These are phyloP conservation scores for Barypeithes pellucidus DNA, from an alignment of 2,888 invertebrate genomes.

Conservation along the genomic window DNA sequence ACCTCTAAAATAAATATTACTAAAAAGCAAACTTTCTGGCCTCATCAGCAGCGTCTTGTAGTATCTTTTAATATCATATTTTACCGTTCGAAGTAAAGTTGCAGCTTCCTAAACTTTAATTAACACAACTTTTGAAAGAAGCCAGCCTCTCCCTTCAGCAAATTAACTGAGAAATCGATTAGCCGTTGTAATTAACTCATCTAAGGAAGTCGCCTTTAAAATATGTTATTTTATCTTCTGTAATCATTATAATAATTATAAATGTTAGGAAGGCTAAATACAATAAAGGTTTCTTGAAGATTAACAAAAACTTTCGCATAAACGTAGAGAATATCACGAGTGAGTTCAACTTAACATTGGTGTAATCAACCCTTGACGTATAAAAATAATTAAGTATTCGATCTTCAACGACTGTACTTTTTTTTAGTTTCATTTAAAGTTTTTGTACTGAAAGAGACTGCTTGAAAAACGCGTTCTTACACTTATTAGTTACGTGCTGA, in stretches of 20 bases:
- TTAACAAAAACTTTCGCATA: background rate
- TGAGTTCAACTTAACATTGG: too few species aligned
- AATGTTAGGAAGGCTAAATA: background rate
- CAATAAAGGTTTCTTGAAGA: background rate
- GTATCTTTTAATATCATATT: conserved; percentile 13
- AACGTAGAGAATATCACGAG: too few species aligned
- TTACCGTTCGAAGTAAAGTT: conserved; percentile 17
- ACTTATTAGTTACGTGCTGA: conserved; percentile 13
- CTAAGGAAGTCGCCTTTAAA: conserved; percentile 31
- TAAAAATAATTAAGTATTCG: too few species aligned
- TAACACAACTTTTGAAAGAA: conserved; percentile 39
- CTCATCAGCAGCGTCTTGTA: background rate
- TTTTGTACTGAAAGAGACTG: background rate
- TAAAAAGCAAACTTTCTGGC: background rate
- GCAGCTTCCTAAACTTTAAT: conserved; percentile 34
- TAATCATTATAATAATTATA: conserved; percentile 2
- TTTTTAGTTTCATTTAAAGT: background rate
- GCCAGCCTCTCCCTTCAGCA: conserved; percentile 33
- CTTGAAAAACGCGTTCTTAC: conserved; percentile 4
- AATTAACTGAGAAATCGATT: conserved; percentile 46
- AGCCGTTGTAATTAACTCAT: conserved; percentile 45
- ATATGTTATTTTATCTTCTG: conserved; percentile 38
- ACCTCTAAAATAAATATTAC: too few species aligned
- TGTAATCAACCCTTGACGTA: too few species aligned
- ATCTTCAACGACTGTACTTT: too few species aligned